Evolutionary conservation across 1,140 invertebrate species (phyloP), one percentile per base, ranked within the genome.

Genomic region (Ceratina calcarata): DNA sequence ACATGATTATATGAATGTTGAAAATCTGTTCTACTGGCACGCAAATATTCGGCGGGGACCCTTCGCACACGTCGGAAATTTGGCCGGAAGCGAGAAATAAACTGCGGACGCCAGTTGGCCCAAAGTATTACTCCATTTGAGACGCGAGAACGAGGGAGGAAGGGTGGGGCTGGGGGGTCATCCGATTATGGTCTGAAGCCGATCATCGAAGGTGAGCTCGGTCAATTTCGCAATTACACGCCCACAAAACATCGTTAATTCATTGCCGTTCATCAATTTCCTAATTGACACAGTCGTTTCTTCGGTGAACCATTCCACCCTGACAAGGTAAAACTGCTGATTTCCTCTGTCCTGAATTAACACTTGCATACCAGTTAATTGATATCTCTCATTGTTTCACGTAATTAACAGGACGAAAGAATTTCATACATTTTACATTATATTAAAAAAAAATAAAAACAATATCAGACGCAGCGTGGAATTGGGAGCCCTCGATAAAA

Each of bases 211-310:
- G 67, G 68, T 79, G 73, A 89, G 84, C 75, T 69, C 66, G 77
- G 85, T 65, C 82, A 89, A 87, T 87, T 89, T 80, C 58, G 24
- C 77, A 83, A 85, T 89, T 90, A 88, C 83, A 80, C 84, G 57
- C 76, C 85, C 69, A 86, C 80, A 49, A 51, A 74, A 80, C 75
- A 78, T 80, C 64, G 84, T 86, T 80, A 86, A n/a, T 73, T 83
- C 72, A 61, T 83, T 70, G 60, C 62, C 69, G 68, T 57, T 83
- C 69, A 51, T 65, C 60, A 60, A 80, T 77, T 80, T 80, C 55
- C 62, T 85, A 80, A 82, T 76, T 51, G 80, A 12, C 64, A 58
- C 15, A 27, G 32, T 10, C 15, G 49, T 53, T n/a, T 51, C 57
- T 45, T 24, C 49, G 16, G 15, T 8, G 53, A 24, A 74, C 62